Evolutionary conservation across 2,888 invertebrate species (phyloP), one percentile per base, ranked within the genome.

Genomic region (Dermolepida albohirtum): DNA sequence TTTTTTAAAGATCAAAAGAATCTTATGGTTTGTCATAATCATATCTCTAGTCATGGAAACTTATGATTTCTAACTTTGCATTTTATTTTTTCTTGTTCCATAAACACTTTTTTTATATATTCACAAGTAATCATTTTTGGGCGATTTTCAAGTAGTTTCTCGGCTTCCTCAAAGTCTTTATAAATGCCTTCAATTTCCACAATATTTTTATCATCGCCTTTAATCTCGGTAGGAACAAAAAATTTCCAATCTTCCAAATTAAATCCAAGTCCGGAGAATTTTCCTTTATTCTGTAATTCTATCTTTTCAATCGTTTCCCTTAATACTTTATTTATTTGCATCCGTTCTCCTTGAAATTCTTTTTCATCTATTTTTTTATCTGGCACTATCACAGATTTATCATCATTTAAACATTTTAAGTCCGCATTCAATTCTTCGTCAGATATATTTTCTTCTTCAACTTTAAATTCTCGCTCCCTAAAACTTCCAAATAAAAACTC

Each of bases 181-280:
- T 34, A 34, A 34, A 34, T 34, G 10, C 34, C 6, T 8, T 34
- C 34, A 34, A 10, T 6, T 34, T 10, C 34, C 1, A 5, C 8
- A 10, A 5, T 34, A 10, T 6, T 34, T 34, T 10, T 10, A 6
- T 34, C 10, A 41, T 5, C 4, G 11, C n/a, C 14, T 34, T 10
- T 44, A 34, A 11, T 8, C 5, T 11, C 11, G 34, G 14, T 39
- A 14, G 14, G 6, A 62, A 10, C 14, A 39, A 62, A 62, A 11
- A 62, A 62, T n/a, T 4, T 62, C 59, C 59, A 62, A 16, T 62
- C 47, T 7, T 62, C 59, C 11, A 62, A 22, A 49, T 62, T 62
- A 49, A 62, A 62, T 29, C 59, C 59, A 5, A 29, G 12, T 16
- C 59, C 47, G 16, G 43, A 47, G 27, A 34, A 49, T 62, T 62